These are phyloP conservation scores for Bruchidius siliquastri DNA, from an alignment of 2,888 invertebrate species.

Conservation along the genomic window DNA sequence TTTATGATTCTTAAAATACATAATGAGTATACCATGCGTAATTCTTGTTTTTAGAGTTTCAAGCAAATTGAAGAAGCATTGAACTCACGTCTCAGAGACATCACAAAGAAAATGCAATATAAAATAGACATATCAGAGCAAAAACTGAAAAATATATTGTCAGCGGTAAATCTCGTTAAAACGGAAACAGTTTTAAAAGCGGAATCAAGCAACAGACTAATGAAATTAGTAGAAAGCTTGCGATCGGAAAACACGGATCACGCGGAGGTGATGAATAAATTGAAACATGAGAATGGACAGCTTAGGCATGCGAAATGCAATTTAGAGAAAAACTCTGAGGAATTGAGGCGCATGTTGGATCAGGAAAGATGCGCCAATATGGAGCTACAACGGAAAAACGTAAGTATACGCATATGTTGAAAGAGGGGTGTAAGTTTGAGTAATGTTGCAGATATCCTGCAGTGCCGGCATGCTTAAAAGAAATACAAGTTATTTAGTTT, in stretches of 20 bases:
- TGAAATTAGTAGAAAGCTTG: constrained; percentile 35
- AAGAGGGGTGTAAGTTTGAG: constrained; percentile 1
- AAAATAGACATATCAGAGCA: constrained; percentile 23
- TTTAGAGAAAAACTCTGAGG: constrained; percentile 29
- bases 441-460: no score
- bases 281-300: constrained; percentile 33
- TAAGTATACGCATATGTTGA: constrained; percentile 19
- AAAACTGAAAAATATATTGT: constrained; percentile 28
- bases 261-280: constrained; percentile 28
- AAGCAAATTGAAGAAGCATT: constrained; percentile 15
- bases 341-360: constrained; percentile 22
- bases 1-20: no score
- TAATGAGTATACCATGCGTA: not conserved
- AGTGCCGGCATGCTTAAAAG: no score
- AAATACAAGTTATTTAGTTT: no score
- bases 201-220: constrained; percentile 30
- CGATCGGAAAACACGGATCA: constrained; percentile 34
- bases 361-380: constrained; percentile 26
- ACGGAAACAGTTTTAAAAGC: constrained; percentile 29
- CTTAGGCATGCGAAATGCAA: constrained; percentile 27
- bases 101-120: constrained; percentile 16
- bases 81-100: constrained; percentile 13
- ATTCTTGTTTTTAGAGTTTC: constrained; percentile 12
- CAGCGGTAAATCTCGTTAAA: constrained; percentile 33
- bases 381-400: constrained; percentile 33